Evolutionary conservation across 2,797 vertebrate species (phyloP).

Genomic region (Paratrypauchen microcephalus): DNA sequence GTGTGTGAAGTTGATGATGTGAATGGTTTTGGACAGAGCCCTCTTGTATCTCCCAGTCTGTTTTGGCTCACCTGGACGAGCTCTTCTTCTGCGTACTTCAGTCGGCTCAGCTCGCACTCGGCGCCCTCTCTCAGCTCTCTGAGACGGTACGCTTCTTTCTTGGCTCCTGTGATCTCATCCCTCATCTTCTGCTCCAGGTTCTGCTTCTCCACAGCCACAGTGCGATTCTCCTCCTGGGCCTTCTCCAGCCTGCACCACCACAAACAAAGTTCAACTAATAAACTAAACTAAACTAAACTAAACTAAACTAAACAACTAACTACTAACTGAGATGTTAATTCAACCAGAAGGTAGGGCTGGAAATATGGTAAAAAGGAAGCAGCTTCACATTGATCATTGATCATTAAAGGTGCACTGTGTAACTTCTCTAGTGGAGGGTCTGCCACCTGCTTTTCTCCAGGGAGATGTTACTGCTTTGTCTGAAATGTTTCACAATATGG

Average conservation of each 20-base stretch:
- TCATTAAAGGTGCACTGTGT: too few species aligned
- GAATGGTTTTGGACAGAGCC: too few species aligned
- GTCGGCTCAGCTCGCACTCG: slow-evolving; percentile 92
- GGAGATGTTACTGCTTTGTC: too few species aligned
- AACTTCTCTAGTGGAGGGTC: too few species aligned
- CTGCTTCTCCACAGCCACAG: slow-evolving; percentile 96
- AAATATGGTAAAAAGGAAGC: too few species aligned
- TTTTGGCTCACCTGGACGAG: slow-evolving; percentile 89
- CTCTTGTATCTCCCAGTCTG: too few species aligned
- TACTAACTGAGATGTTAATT: too few species aligned
- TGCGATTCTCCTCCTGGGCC: slow-evolving; percentile 97
- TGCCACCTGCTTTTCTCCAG: too few species aligned
- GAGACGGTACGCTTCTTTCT: slow-evolving; percentile 91
- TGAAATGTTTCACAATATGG: too few species aligned
- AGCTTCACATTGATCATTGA: too few species aligned
- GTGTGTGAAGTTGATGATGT: too few species aligned
- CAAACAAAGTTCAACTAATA: not conserved
- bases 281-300: not conserved
- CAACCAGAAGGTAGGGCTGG: too few species aligned
- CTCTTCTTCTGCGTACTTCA: slow-evolving; percentile 97
- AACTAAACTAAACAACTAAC: not conserved
- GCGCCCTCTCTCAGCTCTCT: slow-evolving; percentile 91
- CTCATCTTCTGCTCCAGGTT: slow-evolving; percentile 97
- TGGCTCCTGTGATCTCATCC: slow-evolving; percentile 93
- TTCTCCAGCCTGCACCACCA: slow-evolving; percentile 86